These are phyloP conservation scores for Scortum barcoo DNA, from an alignment of 2,113 vertebrate species.

Conservation along the genomic window DNA sequence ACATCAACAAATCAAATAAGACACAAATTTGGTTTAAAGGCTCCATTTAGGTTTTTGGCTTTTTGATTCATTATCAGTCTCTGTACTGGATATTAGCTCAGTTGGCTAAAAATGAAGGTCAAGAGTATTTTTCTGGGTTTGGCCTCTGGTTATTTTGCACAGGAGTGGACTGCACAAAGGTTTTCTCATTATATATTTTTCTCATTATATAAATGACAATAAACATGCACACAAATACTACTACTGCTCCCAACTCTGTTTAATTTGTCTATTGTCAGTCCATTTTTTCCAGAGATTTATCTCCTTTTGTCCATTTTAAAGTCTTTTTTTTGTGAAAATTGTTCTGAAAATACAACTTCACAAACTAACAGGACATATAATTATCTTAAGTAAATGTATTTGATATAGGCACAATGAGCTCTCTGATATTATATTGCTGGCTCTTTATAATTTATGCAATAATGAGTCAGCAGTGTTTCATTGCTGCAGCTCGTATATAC, in stretches of 20 bases:
- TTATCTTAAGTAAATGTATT: not conserved
- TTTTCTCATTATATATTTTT: not conserved
- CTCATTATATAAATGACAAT: not conserved
- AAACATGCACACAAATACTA: not conserved
- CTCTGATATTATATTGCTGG: not conserved
- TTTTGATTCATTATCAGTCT: conserved; percentile 28
- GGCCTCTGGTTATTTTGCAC: not conserved
- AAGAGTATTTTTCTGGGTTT: not conserved
- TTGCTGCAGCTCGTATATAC: not conserved
- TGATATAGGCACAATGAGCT: not conserved
- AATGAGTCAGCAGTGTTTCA: not conserved
- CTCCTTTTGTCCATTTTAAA: not conserved
- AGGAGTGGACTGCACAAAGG: not conserved
- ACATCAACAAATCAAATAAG: conserved; percentile 49
- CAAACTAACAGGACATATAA: not conserved
- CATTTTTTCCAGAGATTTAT: not conserved
- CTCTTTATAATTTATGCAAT: not conserved
- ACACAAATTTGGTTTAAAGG: conserved; percentile 39
- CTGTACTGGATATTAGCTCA: not conserved
- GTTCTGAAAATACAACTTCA: not conserved
- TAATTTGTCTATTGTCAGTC: not conserved
- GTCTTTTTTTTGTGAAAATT: not conserved
- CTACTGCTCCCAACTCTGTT: not conserved
- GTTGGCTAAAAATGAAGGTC: conserved; percentile 1
- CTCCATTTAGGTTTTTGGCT: conserved; percentile 35